Base-by-base conservation (phyloP, 1,140 invertebrate species). In the Antheraea mylitta region DNA sequence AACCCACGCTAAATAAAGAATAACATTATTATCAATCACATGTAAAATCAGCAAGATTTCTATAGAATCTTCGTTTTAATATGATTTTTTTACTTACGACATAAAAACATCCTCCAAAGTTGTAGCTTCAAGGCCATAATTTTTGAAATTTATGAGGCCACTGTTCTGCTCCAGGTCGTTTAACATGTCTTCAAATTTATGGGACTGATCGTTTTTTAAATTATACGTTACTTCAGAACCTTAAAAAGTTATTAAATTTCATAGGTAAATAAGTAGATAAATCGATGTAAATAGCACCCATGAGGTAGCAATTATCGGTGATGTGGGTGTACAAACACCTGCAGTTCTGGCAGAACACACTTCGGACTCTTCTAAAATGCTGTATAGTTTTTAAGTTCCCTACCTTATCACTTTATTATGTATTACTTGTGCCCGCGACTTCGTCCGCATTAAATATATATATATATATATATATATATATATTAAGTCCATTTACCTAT, bases 91-190 rank as follows among this genome's bases (percentile, higher is more conserved):
- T 30, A 88, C 93, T 89, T 94, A 97, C 96, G 95, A 96, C 76
- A 98, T 92, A 86, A 98, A 98, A 5, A 98, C 97, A 93, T 98
- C 96, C 89, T 98, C 97, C 78, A 98, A 93, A 0, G 97, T 97
- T 16, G 97, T 97, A 5, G 97, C 93, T 0, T 96, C 95, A 18
- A 97, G 87, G 6, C 93, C 93, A 75, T 93, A 94, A 76, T 92
- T 92, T 84, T 92, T 93, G 66, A 97, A 94, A 3, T 95, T 95
- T 13, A 97, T 90, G n/a, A 88, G 78, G 4, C 91, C 82, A 59
- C 94, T 94, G 18, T 94, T 90, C 3, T 73, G 76, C 81, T 98
- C 96, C 13, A 98, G 79, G 66, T 95, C 93, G 61, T 93, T 93
- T 68, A 98, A 94, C 79, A 97, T 92, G 48, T 92, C 86, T 75